Conservation (phyloP, 2,113 vertebrate species). For the Lampris megalopsis region DNA sequence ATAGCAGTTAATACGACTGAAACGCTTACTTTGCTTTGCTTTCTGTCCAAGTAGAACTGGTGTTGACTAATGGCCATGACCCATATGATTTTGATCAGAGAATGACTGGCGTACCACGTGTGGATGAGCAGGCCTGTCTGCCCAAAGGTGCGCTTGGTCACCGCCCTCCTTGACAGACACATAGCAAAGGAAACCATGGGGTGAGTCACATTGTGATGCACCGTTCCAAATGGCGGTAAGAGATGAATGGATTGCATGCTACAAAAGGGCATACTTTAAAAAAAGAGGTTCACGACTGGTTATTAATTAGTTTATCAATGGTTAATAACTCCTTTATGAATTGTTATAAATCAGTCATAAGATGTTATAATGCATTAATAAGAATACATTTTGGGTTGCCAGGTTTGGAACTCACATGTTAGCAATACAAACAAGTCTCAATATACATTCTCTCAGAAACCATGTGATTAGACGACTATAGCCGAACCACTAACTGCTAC, state of each 20-base stretch:
- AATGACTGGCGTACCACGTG: constrained; percentile 97
- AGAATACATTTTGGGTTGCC: no score
- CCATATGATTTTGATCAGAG: constrained; percentile 99
- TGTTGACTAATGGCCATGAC: constrained; percentile 99
- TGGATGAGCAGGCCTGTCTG: constrained; percentile 95
- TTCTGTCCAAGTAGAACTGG: constrained; percentile 98
- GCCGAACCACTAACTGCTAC: no score
- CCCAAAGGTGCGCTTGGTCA: constrained; percentile 94
- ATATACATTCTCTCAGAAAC: no score
- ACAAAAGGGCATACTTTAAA: neutral
- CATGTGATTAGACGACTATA: no score
- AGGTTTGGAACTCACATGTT: no score
- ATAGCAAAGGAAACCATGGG: neutral
- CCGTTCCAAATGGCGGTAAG: neutral
- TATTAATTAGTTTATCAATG: no score
- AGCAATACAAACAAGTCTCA: no score
- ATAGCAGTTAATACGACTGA: no score
- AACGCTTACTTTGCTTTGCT: constrained; percentile 95
- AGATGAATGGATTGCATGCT: neutral
- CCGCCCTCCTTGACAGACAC: constrained; percentile 86
- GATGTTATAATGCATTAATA: no score
- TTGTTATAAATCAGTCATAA: no score
- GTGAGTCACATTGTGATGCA: neutral
- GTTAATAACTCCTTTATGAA: no score
- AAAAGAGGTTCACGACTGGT: no score